These are phyloP conservation scores for Pteromalus puparum DNA, from an alignment of 1,140 invertebrate genomes.

Conservation along the genomic window DNA sequence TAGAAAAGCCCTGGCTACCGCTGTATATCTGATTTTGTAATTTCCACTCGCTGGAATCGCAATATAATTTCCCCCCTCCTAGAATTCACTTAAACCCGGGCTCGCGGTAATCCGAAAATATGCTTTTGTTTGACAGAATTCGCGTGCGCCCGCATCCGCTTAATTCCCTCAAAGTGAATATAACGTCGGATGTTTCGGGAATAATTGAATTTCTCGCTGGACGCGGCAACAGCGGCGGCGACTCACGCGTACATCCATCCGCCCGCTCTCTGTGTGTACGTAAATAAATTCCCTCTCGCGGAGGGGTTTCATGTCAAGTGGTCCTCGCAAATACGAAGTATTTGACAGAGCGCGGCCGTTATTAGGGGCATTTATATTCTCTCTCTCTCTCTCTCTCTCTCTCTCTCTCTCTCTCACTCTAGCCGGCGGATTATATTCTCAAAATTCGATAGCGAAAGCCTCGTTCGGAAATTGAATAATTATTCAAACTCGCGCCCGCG, in stretches of 20 bases:
- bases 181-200: background rate
- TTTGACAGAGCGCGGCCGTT: background rate
- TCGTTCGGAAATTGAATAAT: background rate
- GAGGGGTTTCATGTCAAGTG: background rate
- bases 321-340: background rate
- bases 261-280: background rate
- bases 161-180: constrained; percentile 20
- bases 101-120: background rate
- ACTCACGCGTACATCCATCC: background rate
- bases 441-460: background rate
- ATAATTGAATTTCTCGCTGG: constrained; percentile 20
- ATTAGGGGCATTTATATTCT: background rate
- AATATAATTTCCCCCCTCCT: background rate
- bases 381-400: no score
- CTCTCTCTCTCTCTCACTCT: background rate
- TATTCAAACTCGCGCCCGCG: background rate
- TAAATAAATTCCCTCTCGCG: background rate
- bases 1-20: no score
- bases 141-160: background rate
- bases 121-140: constrained; percentile 25
- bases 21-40: background rate
- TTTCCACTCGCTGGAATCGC: background rate
- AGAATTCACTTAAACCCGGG: background rate
- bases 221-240: background rate
- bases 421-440: background rate